phyloP scores from a whole-genome alignment of 2,113 vertebrate species.

The Copsychus sechellarum region DNA sequence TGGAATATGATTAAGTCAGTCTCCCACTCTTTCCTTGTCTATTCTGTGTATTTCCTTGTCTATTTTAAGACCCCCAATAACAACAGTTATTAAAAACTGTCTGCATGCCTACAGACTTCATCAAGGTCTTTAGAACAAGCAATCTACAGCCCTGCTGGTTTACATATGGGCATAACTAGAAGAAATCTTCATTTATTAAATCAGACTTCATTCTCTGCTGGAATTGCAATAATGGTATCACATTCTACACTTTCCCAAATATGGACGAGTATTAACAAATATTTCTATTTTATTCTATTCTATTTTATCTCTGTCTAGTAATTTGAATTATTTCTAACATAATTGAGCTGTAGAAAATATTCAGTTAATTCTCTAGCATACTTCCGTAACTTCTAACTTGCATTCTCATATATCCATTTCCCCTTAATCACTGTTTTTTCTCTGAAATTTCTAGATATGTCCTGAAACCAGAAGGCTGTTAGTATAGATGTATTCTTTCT shows the following conservation, averaged over 20 bases:
- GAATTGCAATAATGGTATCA: neutral
- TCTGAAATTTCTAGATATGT: neutral
- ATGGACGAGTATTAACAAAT: neutral
- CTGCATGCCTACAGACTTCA: neutral
- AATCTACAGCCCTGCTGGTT: neutral
- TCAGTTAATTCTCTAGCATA: neutral
- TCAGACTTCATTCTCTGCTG: neutral
- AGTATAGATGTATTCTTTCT: neutral
- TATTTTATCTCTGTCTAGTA: neutral
- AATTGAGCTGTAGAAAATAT: neutral
- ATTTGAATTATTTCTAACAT: neutral
- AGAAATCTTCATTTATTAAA: neutral
- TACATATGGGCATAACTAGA: neutral
- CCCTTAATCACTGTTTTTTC: neutral
- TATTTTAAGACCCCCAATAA: neutral
- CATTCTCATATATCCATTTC: neutral
- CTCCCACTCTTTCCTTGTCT: neutral
- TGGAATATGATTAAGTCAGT: neutral
- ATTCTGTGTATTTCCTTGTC: neutral
- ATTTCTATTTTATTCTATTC: neutral
- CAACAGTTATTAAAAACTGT: neutral
- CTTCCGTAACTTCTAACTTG: neutral
- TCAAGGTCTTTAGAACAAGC: neutral
- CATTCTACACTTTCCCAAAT: neutral
- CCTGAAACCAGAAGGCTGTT: neutral